Conservation (phyloP, 1,140 invertebrate genomes). For the Drosophila setifemur region DNA sequence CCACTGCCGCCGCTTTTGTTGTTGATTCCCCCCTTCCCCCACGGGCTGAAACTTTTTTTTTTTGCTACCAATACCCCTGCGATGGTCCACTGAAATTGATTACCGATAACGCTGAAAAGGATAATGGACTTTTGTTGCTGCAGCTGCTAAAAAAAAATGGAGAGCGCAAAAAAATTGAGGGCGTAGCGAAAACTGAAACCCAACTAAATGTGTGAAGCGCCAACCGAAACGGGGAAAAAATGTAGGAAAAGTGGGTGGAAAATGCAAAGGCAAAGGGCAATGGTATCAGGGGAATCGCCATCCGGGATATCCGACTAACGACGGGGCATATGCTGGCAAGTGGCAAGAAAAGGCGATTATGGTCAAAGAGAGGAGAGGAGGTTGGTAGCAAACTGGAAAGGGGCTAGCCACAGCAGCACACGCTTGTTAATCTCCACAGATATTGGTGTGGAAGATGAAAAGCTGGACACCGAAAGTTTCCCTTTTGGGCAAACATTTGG, state of each 20-base stretch:
- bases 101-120: slow-evolving; percentile 76
- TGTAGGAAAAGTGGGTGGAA: not conserved
- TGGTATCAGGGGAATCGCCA: slow-evolving; percentile 42
- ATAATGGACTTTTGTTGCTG: slow-evolving; percentile 78
- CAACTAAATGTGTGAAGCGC: slow-evolving; percentile 49
- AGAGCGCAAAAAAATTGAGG: not conserved
- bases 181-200: slow-evolving; percentile 29
- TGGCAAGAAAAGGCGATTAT: slow-evolving; percentile 58
- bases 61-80: slow-evolving; percentile 15
- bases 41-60: slow-evolving; percentile 43
- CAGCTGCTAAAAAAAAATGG: slow-evolving; percentile 36
- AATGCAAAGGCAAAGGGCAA: slow-evolving; percentile 42
- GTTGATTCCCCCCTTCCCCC: slow-evolving; percentile 37
- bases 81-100: slow-evolving; percentile 71
- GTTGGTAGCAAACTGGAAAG: not conserved
- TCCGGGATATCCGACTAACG: slow-evolving; percentile 34
- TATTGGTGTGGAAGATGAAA: slow-evolving; percentile 25
- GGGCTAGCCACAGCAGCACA: slow-evolving; percentile 18
- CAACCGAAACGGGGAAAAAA: slow-evolving; percentile 33
- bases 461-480: slow-evolving; percentile 15
- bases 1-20: slow-evolving; percentile 44
- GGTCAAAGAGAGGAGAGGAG: not conserved
- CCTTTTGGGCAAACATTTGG: slow-evolving; percentile 48
- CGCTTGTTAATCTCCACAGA: slow-evolving; percentile 33
- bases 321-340: slow-evolving; percentile 47